Evolutionary conservation across 2,113 vertebrate genomes (phyloP), one percentile per base, ranked within the genome.

Genomic region (Ciconia stormi): DNA sequence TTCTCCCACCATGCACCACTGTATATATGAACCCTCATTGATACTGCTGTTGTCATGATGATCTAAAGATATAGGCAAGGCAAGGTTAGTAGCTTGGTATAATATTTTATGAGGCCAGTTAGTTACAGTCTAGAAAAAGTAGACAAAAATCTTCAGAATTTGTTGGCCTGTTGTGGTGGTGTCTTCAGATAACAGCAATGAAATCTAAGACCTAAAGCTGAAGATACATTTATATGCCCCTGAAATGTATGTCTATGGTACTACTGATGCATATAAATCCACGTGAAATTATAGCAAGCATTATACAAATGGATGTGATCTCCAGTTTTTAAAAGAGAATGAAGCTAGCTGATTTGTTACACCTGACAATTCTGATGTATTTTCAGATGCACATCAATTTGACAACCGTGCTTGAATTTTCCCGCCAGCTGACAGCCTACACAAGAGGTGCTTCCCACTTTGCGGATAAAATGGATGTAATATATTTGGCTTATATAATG

Each of bases 401-500:
- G 82, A 98, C 98, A 78, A 99, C 98, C 3, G 99, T 98, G 73
- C 97, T 98, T 90, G 97, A 98, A 77, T 96, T 99, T 83, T 99
- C 98, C 65, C 98, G 97, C 95, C 99, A 99, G 96, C 97, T 99
- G 79, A 98, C 98, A 71, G 97, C 98, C 85, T 98, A 99, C 90
- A 99, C 99, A 69, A 98, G 98, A 97, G 98, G 97, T 89, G 98
- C 99, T 47, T 98, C 98, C 10, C 97, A 98, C 97, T 99, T 99
- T 76, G 97, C 96, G 0, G 99, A 99, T 59, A 99, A 99, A 98
- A 99, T 99, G 99, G 99, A 99, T 67, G 97, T 99, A 49, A 98
- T 99, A 96, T 99, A 99, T 81, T 98, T 99, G 96, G 99, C 99
- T 23, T 98, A 99, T 76, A 98, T 99, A 92, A 98, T 99, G 95